Conservation (phyloP, 2,113 vertebrate species). For the Pedionomus torquatus region DNA sequence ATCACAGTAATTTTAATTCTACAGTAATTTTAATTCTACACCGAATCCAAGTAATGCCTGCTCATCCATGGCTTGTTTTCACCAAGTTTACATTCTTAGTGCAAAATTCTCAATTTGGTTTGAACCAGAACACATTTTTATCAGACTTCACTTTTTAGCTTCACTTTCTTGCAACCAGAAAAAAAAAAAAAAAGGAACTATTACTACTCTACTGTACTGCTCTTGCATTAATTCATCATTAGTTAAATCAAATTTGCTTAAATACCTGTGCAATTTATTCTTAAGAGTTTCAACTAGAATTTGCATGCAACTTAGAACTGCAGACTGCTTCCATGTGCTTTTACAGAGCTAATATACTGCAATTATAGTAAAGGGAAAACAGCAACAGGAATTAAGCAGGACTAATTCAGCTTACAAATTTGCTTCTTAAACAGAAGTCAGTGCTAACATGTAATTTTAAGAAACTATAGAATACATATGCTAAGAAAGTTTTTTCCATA, state of each 20-base stretch:
- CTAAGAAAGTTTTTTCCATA: not conserved
- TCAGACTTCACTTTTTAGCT: not conserved
- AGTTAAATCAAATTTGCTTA: not conserved
- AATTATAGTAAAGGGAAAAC: not conserved
- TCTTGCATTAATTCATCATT: not conserved
- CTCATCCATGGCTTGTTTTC: not conserved
- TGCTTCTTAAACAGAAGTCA: not conserved
- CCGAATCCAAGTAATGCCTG: not conserved
- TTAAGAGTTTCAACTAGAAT: not conserved
- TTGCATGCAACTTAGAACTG: not conserved
- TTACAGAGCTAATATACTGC: not conserved
- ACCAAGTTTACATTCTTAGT: not conserved
- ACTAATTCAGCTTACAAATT: not conserved
- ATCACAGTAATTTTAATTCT: not conserved
- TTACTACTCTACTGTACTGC: not conserved
- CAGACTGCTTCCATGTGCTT: not conserved
- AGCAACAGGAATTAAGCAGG: not conserved
- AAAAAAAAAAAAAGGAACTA: not conserved
- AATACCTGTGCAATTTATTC: not conserved
- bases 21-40: not conserved
- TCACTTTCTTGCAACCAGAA: not conserved
- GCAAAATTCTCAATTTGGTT: not conserved
- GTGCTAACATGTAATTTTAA: not conserved
- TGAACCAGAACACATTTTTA: not conserved
- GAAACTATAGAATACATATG: not conserved